Conservation (phyloP, 2,888 invertebrate genomes). For the Myathropa florea region DNA sequence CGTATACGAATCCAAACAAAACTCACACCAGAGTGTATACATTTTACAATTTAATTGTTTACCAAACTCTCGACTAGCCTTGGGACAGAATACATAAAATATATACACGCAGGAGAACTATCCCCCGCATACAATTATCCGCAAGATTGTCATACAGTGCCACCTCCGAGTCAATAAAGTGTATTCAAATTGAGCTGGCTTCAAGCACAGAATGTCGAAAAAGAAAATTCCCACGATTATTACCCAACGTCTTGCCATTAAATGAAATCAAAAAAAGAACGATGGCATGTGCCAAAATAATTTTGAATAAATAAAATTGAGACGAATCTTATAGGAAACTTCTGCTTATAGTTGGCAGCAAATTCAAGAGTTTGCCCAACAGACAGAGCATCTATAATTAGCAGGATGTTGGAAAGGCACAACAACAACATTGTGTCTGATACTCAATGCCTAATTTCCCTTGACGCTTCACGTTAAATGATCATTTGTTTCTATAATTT, state of each 20-base stretch:
- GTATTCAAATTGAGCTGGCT: background rate
- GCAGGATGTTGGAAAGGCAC: background rate
- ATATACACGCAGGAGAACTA: background rate
- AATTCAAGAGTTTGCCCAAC: background rate
- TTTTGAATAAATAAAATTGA: background rate
- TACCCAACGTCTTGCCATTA: background rate
- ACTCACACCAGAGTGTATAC: background rate
- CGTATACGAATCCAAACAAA: background rate
- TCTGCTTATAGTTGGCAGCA: conserved; percentile 9
- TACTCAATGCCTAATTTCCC: conserved; percentile 23
- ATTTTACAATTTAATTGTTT: background rate
- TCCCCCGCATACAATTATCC: background rate
- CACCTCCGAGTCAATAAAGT: background rate
- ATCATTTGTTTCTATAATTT: background rate
- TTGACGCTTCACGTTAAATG: background rate
- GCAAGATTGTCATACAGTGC: background rate
- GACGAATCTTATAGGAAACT: background rate
- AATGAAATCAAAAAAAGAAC: background rate
- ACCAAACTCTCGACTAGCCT: background rate
- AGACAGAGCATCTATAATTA: conserved; percentile 16
- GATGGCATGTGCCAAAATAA: background rate
- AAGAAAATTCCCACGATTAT: conserved; percentile 33
- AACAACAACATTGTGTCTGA: background rate
- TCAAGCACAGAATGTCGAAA: background rate
- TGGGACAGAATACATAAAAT: background rate